A percentile compares a stretch with the other conserved stretches of the same genome.
These are phyloP conservation scores for Latrodectus geometricus DNA, from an alignment of 1,140 invertebrate genomes.

Conservation along the genomic window DNA sequence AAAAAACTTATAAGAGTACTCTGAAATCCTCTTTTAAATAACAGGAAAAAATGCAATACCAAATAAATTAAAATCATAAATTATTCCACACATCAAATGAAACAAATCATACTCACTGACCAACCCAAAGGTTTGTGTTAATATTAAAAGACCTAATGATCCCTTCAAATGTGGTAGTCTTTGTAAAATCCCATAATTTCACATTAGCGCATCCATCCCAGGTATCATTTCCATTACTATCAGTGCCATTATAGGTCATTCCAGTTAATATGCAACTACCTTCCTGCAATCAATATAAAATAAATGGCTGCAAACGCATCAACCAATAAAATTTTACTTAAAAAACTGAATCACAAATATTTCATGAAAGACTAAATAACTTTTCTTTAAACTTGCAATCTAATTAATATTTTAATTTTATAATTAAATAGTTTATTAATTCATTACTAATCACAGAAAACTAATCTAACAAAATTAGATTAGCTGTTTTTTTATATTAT, in stretches of 20 bases:
- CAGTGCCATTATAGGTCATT: conserved; percentile 83
- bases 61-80: too few species aligned
- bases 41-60: too few species aligned
- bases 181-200: conserved; percentile 81
- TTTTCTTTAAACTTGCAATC: too few species aligned
- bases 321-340: background rate
- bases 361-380: too few species aligned
- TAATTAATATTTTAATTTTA: too few species aligned
- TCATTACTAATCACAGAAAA: too few species aligned
- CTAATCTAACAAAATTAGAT: too few species aligned
- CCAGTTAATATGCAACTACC: conserved; percentile 73
- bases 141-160: conserved; percentile 91
- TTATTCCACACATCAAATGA: too few species aligned
- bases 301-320: background rate
- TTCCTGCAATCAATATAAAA: conserved; percentile 67
- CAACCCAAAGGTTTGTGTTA: conserved; percentile 93
- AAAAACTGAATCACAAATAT: background rate
- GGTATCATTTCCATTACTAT: conserved; percentile 71
- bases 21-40: too few species aligned
- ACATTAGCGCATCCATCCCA: conserved; percentile 93
- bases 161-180: conserved; percentile 82
- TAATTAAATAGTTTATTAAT: too few species aligned
- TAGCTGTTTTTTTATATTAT: too few species aligned
- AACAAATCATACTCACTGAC: conserved; percentile 74
- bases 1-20: too few species aligned